These are phyloP conservation scores for Macrosoma leucophasiata DNA, from an alignment of 2,888 invertebrate genomes.

Conservation along the genomic window DNA sequence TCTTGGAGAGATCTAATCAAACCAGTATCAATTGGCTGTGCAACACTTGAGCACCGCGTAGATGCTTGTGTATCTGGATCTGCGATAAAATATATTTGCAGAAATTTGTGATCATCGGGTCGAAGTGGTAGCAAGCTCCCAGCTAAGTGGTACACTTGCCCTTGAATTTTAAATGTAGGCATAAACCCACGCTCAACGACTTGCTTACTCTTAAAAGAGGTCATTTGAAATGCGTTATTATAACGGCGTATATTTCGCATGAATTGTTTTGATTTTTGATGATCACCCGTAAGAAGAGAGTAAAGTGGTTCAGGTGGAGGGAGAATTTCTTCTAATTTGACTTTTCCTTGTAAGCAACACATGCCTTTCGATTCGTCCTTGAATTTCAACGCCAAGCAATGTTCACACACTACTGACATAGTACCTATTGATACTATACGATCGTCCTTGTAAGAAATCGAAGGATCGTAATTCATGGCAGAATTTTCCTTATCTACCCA, in stretches of 20 bases:
- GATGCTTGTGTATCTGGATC: slow-evolving; percentile 25
- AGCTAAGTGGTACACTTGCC: slow-evolving; percentile 25
- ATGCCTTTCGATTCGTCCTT: slow-evolving; percentile 24
- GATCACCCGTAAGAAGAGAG: slow-evolving; percentile 25
- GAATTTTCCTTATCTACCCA: slow-evolving; percentile 24
- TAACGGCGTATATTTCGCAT: slow-evolving; percentile 19
- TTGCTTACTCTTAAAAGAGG: slow-evolving; percentile 25
- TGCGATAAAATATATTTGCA: slow-evolving; percentile 26
- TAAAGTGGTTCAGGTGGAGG: slow-evolving; percentile 25
- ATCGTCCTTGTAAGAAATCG: slow-evolving; percentile 27
- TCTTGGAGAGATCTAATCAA: slow-evolving; percentile 26
- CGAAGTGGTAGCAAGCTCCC: slow-evolving; percentile 23
- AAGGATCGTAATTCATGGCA: slow-evolving; percentile 25
- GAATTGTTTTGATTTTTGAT: slow-evolving; percentile 21
- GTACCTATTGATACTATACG: slow-evolving; percentile 27
- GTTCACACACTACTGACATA: slow-evolving; percentile 27
- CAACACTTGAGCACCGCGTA: slow-evolving; percentile 21
- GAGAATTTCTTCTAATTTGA: slow-evolving; percentile 22
- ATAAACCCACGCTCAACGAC: slow-evolving; percentile 24
- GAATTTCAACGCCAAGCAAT: slow-evolving; percentile 22
- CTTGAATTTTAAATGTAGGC: slow-evolving; percentile 27
- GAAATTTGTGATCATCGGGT: slow-evolving; percentile 25
- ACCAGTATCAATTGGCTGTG: slow-evolving; percentile 24
- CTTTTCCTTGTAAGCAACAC: slow-evolving; percentile 24
- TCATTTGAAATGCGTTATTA: slow-evolving; percentile 29